Evolutionary conservation across 2,888 invertebrate species (phyloP), one percentile per base, ranked within the genome.

Genomic region (Volucella bombylans): DNA sequence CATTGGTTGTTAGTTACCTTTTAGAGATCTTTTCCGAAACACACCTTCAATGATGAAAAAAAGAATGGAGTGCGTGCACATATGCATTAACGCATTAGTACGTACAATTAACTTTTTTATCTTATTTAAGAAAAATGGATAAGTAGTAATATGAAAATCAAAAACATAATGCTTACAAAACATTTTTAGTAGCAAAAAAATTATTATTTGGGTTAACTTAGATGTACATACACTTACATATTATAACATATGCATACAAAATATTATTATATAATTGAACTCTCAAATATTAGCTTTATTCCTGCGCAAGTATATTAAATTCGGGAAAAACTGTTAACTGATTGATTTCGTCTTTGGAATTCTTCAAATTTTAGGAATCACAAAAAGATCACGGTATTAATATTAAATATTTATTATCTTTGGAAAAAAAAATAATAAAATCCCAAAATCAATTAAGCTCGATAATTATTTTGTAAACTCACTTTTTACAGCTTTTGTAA

Each of bases 1-100:
- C 86, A 88, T 88, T 87, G 88, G 90, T 89, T 90, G 90, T 90
- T 94, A 95, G 95, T 96, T 96, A 96, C 96, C 96, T 96, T 96
- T 96, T 95, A 96, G 96, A 95, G 96, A 96, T 96, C 96, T 96
- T 96, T 96, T 96, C 96, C 96, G 96, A 96, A 96, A 96, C 95
- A 96, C 96, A 95, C 96, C 96, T 96, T 92, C 92, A 91, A 90
- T 90, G 91, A 91, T 91, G 91, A 93, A 91, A 90, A 90, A 91
- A 89, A 92, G 92, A 92, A 93, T 93, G 93, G 93, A 93, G 93
- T 93, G 93, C 92, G 92, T 92, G 92, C 92, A 92, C 91, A 92
- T 90, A 90, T 91, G 92, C 92, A 92, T 90, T 90, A 87, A 90
- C 91, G 92, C 92, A 92, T 92, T 91, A 91, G 91, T 92, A 92